Evolutionary conservation across 2,113 vertebrate genomes (phyloP).

Genomic region (Hystrix cristata): DNA sequence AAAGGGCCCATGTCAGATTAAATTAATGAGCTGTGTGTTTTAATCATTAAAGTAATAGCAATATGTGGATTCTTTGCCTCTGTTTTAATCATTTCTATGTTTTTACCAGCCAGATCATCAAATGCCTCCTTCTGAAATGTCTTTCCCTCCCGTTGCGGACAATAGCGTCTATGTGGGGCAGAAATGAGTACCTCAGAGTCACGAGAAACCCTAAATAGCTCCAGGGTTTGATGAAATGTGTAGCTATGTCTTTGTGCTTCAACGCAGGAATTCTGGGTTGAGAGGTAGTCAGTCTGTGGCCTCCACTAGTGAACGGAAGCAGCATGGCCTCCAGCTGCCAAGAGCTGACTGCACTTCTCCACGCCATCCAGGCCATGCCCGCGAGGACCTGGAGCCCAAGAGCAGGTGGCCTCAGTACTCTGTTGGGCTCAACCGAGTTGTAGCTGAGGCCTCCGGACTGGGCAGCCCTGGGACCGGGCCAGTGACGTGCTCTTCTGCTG

Average conservation of each 20-base stretch:
- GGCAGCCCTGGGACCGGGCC: neutral
- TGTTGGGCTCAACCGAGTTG: too few species aligned
- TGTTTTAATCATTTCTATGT: slow-evolving; percentile 76
- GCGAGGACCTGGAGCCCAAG: neutral
- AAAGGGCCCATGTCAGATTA: slow-evolving; percentile 75
- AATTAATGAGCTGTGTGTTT: slow-evolving; percentile 81
- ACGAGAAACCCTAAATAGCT: slow-evolving; percentile 9
- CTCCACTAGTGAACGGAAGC: neutral
- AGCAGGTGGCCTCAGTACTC: too few species aligned
- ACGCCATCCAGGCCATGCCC: neutral
- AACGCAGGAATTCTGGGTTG: neutral
- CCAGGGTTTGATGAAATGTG: slow-evolving; percentile 7
- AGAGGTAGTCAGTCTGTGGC: neutral
- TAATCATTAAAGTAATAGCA: slow-evolving; percentile 78
- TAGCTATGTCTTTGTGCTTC: slow-evolving; percentile 14
- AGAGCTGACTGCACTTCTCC: neutral
- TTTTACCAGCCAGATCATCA: slow-evolving; percentile 65
- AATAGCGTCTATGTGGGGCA: slow-evolving; percentile 64
- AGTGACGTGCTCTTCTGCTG: neutral
- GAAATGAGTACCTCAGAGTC: slow-evolving; percentile 35
- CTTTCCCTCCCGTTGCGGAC: slow-evolving; percentile 59
- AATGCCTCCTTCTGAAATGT: slow-evolving; percentile 69
- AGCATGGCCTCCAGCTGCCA: neutral
- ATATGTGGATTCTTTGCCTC: slow-evolving; percentile 69
- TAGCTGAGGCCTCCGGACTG: too few species aligned